Evolutionary conservation across 2,888 invertebrate species (phyloP).

Genomic region (Eucera pruinosa): DNA sequence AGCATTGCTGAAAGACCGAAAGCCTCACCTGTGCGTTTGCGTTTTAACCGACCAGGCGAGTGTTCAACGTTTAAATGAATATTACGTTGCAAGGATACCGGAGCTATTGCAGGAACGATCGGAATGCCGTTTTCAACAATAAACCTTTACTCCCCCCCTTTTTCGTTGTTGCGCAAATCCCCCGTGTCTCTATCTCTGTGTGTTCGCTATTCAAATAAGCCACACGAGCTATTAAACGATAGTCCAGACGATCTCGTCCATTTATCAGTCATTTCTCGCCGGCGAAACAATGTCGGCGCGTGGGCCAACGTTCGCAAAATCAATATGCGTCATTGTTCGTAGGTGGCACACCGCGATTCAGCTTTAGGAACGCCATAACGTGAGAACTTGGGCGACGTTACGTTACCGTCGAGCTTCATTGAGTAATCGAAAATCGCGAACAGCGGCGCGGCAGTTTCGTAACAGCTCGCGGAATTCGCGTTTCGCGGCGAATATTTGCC

Average conservation of each 20-base stretch:
- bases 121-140: conserved; percentile 49
- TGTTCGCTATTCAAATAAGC: conserved; percentile 19
- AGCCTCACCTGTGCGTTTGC: neutral
- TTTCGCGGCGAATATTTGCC: neutral
- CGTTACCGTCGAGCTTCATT: conserved; percentile 23
- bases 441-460: no score
- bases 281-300: conserved; percentile 22
- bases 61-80: neutral
- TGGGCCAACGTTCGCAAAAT: conserved; percentile 20
- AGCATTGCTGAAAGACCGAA: no score
- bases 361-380: neutral
- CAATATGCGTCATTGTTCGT: conserved; percentile 21
- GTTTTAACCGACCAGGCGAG: neutral
- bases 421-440: conserved; percentile 17
- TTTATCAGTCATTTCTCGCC: conserved; percentile 14
- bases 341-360: neutral
- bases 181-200: conserved; percentile 21
- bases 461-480: conserved; percentile 7
- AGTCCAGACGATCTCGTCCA: conserved; percentile 10
- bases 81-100: conserved; percentile 12
- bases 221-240: conserved; percentile 16
- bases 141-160: conserved; percentile 35
- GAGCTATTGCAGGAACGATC: conserved; percentile 30
- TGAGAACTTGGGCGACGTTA: conserved; percentile 21
- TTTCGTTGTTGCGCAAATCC: conserved; percentile 49